Evolutionary conservation across 2,888 invertebrate species (phyloP).

Genomic region (Altica lythri): DNA sequence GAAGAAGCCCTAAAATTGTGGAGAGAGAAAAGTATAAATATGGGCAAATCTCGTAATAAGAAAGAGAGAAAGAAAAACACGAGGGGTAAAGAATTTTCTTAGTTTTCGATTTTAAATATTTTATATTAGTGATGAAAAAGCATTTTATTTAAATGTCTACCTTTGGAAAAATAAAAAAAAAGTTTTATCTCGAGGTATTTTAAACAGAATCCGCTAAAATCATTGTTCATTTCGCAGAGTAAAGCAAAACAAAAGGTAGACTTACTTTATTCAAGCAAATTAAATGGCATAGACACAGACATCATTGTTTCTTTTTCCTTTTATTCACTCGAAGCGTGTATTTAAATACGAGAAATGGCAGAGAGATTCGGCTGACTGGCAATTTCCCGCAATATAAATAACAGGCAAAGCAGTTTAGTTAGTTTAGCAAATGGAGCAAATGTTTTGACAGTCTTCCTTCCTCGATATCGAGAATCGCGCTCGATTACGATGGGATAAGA

Average conservation of each 20-base stretch:
- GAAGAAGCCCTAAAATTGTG: too few relatives aligned
- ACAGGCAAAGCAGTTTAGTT: constrained; percentile 60
- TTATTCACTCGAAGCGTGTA: constrained; percentile 28
- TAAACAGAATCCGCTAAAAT: constrained; percentile 11
- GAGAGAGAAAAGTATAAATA: too few relatives aligned
- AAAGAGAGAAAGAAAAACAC: too few relatives aligned
- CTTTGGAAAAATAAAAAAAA: too few relatives aligned
- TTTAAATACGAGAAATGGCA: constrained; percentile 37
- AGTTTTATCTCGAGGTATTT: background rate
- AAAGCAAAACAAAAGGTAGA: constrained; percentile 14
- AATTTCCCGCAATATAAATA: constrained; percentile 56
- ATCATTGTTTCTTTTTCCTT: constrained; percentile 18
- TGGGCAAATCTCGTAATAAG: too few relatives aligned
- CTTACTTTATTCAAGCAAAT: constrained; percentile 28
- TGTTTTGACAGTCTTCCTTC: constrained; percentile 57
- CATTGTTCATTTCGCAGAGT: constrained; percentile 10
- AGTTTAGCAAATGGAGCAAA: constrained; percentile 61
- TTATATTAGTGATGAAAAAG: too few relatives aligned
- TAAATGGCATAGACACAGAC: constrained; percentile 30
- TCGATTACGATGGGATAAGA: constrained; percentile 47
- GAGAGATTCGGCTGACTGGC: constrained; percentile 27
- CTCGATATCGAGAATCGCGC: constrained; percentile 30
- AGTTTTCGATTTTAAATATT: too few relatives aligned
- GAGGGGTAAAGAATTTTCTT: too few relatives aligned
- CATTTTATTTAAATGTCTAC: too few relatives aligned